These are phyloP conservation scores for Drosophila paramelanica DNA, from an alignment of 2,888 invertebrate species.

Conservation along the genomic window DNA sequence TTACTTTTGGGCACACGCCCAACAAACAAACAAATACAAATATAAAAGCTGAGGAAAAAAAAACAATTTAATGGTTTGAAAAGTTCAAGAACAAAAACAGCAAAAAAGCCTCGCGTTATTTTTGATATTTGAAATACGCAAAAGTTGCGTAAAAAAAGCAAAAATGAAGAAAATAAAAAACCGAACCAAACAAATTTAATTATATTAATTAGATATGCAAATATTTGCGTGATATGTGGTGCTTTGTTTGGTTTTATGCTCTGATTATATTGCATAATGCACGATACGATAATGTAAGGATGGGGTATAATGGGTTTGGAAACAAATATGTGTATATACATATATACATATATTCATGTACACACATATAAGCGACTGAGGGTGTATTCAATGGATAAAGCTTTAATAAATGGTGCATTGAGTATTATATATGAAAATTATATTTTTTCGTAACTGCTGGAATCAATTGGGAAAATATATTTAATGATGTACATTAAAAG, in stretches of 20 bases:
- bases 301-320: background rate
- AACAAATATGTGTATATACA: background rate
- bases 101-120: background rate
- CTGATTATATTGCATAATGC: conserved; percentile 66
- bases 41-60: background rate
- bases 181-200: conserved; percentile 39
- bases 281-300: conserved; percentile 12
- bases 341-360: background rate
- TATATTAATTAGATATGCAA: conserved; percentile 72
- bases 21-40: conserved; percentile 42
- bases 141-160: background rate
- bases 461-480: background rate
- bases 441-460: conserved; percentile 16
- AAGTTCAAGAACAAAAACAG: conserved; percentile 42
- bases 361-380: background rate
- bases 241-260: conserved; percentile 60
- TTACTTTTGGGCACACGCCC: conserved; percentile 51
- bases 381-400: conserved; percentile 22
- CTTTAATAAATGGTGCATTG: conserved; percentile 19
- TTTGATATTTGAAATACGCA: conserved; percentile 20
- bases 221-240: conserved; percentile 74
- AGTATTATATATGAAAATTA: conserved; percentile 3
- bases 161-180: background rate
- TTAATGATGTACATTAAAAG: background rate
- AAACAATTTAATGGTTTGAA: conserved; percentile 22